A percentile compares a stretch with the other conserved stretches of the same genome.
Conservation (phyloP, 2,888 invertebrate species). For the Cataglyphis rosenhaueri region DNA sequence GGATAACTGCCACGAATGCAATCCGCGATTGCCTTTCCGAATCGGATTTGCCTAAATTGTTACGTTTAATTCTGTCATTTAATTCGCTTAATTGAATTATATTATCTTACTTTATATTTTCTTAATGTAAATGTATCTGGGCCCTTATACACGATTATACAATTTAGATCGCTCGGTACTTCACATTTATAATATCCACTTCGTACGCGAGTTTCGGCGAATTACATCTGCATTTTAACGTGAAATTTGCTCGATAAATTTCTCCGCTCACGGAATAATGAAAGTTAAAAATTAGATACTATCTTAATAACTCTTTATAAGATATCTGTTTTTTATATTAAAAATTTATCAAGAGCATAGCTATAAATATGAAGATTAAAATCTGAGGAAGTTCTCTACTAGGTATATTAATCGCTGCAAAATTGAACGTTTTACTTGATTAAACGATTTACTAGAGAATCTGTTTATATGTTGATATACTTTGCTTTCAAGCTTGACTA, state of each 20-base stretch:
- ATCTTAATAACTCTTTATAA: conserved; percentile 13
- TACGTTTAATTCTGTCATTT: conserved; percentile 27
- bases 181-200: conserved; percentile 21
- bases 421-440: conserved; percentile 34
- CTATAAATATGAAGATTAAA: background rate
- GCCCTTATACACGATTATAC: conserved; percentile 13
- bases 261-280: background rate
- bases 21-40: conserved; percentile 24
- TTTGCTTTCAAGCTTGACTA: conserved; percentile 24
- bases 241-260: conserved; percentile 30
- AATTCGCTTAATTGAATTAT: conserved; percentile 46
- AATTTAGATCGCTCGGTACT: conserved; percentile 7
- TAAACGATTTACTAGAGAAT: conserved; percentile 34
- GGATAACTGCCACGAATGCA: conserved; percentile 19
- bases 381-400: background rate
- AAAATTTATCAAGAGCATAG: background rate
- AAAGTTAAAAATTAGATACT: conserved; percentile 8
- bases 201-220: conserved; percentile 25
- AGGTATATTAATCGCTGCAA: background rate
- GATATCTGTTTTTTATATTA: background rate
- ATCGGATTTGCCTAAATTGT: background rate
- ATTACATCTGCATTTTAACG: conserved; percentile 45
- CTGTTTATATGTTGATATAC: conserved; percentile 8
- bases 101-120: background rate
- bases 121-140: conserved; percentile 20